A percentile compares a stretch with the other conserved stretches of the same genome.
Evolutionary conservation across 2,888 invertebrate genomes (phyloP).

Genomic region (Craniophora ligustri): DNA sequence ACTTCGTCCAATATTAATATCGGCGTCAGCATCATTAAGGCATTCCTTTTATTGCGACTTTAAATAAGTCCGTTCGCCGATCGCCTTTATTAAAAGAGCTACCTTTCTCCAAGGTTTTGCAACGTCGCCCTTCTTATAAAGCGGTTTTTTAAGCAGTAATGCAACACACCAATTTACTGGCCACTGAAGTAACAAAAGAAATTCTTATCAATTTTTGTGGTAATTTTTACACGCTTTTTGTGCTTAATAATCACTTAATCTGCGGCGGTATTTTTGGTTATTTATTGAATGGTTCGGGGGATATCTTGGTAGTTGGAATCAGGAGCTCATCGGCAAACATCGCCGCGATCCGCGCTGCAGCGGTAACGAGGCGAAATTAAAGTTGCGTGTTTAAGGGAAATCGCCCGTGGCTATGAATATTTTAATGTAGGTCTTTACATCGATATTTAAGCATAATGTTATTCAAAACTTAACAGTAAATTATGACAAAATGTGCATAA

Average conservation of each 20-base stretch:
- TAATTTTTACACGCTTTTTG: conserved; percentile 69
- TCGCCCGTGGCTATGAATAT: conserved; percentile 60
- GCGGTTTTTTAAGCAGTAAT: conserved; percentile 63
- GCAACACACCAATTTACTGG: conserved; percentile 68
- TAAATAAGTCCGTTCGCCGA: conserved; percentile 83
- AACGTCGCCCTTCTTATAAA: conserved; percentile 80
- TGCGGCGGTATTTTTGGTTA: conserved; percentile 65
- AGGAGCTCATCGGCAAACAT: conserved; percentile 65
- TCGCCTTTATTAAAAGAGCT: conserved; percentile 82
- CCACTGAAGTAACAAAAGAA: conserved; percentile 71
- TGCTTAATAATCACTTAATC: conserved; percentile 80
- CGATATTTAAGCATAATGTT: conserved; percentile 51
- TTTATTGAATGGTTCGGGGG: conserved; percentile 61
- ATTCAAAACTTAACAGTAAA: conserved; percentile 46
- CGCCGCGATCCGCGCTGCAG: conserved; percentile 51
- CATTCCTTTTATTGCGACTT: conserved; percentile 87
- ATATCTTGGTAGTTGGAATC: conserved; percentile 57
- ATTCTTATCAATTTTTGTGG: conserved; percentile 73
- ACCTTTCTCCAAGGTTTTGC: conserved; percentile 86
- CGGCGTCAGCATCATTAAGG: conserved; percentile 85
- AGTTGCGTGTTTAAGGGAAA: conserved; percentile 62
- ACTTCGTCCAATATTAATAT: conserved; percentile 84
- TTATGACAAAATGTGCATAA: conserved; percentile 34
- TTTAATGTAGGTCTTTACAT: conserved; percentile 55
- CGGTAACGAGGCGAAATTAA: conserved; percentile 69